Percentiles rank a stretch among this genome's conserved stretches.
Evolutionary conservation across 2,797 vertebrate species (phyloP).

Genomic region (Austrolebias charrua): DNA sequence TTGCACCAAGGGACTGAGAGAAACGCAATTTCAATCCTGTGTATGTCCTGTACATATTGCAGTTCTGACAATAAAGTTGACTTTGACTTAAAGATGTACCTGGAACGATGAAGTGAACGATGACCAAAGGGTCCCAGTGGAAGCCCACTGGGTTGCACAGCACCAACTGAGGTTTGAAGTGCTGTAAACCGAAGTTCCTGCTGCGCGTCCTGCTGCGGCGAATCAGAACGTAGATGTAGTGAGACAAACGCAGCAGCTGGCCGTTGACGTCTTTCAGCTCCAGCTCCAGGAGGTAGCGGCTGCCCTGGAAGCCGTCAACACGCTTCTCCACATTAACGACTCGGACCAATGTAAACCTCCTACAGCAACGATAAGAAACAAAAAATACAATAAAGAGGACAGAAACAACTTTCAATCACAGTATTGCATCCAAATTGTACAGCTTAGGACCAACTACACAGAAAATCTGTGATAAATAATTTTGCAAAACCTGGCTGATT

Average conservation of each 20-base stretch:
- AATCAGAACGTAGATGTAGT: constrained; percentile 81
- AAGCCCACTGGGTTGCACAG: constrained; percentile 90
- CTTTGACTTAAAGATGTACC: constrained; percentile 80
- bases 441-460: no score
- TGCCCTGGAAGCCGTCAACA: constrained; percentile 80
- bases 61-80: no score
- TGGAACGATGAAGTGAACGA: constrained; percentile 91
- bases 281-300: constrained; percentile 91
- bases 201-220: not conserved
- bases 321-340: constrained; percentile 89
- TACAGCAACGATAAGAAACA: constrained; percentile 51
- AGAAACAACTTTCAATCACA: no score
- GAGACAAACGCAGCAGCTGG: constrained; percentile 81
- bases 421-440: no score
- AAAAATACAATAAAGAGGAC: not conserved
- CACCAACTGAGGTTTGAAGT: constrained; percentile 25
- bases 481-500: no score
- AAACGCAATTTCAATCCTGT: no score
- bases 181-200: not conserved
- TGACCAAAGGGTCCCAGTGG: constrained; percentile 84
- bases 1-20: no score
- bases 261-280: constrained; percentile 80
- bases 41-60: no score
- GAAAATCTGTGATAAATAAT: no score
- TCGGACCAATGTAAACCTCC: constrained; percentile 82